Evolutionary conservation across 2,797 vertebrate genomes (phyloP).

Genomic region (Amniataba percoides): DNA sequence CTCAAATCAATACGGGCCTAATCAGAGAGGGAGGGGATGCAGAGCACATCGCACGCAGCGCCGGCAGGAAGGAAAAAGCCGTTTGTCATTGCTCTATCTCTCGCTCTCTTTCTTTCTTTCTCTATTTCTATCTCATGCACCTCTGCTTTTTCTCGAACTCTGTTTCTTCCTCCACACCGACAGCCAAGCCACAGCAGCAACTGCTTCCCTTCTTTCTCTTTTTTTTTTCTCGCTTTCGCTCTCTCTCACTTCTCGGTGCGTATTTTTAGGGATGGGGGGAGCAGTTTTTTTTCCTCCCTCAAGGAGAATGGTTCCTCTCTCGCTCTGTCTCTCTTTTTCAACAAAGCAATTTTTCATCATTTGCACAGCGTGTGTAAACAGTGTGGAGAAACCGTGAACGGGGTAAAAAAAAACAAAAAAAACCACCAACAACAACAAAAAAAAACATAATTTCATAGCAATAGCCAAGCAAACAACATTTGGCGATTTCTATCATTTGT

Average conservation of each 20-base stretch:
- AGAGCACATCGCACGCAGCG: constrained; percentile 86
- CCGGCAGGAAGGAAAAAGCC: constrained; percentile 90
- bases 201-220: constrained; percentile 59
- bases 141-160: constrained; percentile 67
- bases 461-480: constrained; percentile 32
- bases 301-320: constrained; percentile 54
- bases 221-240: constrained; percentile 52
- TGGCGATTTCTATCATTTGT: constrained; percentile 23
- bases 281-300: constrained; percentile 24
- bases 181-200: constrained; percentile 65
- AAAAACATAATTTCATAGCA: constrained; percentile 14
- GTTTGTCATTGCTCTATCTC: constrained; percentile 86
- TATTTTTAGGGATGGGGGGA: constrained; percentile 69
- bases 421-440: neutral
- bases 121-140: constrained; percentile 66
- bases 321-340: constrained; percentile 52
- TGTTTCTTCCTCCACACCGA: constrained; percentile 52
- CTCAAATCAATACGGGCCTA: constrained; percentile 94
- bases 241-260: constrained; percentile 50
- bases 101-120: constrained; percentile 59
- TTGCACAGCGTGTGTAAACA: constrained; percentile 70
- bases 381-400: constrained; percentile 28
- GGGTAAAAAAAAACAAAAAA: constrained; percentile 18
- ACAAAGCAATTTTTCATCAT: constrained; percentile 71
- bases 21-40: constrained; percentile 87